Conservation (phyloP, 2,797 vertebrate genomes). For the Gambelia wislizenii region DNA sequence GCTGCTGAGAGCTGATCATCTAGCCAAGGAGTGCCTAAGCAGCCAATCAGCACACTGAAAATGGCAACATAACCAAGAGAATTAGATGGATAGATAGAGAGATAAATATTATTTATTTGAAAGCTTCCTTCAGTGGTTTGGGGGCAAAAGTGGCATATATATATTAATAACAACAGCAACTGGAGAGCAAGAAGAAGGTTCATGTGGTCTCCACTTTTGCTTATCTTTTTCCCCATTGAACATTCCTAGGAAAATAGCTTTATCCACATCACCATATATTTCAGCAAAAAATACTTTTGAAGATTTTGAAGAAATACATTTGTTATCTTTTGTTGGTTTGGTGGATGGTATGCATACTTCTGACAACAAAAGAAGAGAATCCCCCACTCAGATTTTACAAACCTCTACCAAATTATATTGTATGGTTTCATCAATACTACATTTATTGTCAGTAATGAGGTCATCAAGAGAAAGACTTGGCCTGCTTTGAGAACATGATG, state of each 20-base stretch:
- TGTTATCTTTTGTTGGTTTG: constrained; percentile 10
- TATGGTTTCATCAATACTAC: no score
- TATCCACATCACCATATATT: neutral
- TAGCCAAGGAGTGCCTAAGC: no score
- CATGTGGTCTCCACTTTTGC: constrained; percentile 31
- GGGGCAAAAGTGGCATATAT: neutral
- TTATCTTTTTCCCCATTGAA: neutral
- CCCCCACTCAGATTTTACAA: constrained; percentile 48
- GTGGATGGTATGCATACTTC: constrained; percentile 37
- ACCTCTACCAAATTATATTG: constrained; percentile 53
- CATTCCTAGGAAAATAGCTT: constrained; percentile 25
- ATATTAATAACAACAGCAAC: neutral
- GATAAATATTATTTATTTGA: no score
- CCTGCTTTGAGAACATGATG: constrained; percentile 57
- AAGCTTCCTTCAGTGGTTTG: no score
- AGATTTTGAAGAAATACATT: constrained; percentile 27
- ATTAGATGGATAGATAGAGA: no score
- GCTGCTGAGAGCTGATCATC: no score
- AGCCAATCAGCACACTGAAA: no score
- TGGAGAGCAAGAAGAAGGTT: neutral
- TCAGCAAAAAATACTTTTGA: neutral
- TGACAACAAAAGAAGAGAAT: constrained; percentile 11
- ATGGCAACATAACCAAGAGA: no score
- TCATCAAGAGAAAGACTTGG: constrained; percentile 58
- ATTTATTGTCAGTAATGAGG: no score